Evolutionary conservation across 1,140 invertebrate species (phyloP).

Genomic region (Ceratina australensis): DNA sequence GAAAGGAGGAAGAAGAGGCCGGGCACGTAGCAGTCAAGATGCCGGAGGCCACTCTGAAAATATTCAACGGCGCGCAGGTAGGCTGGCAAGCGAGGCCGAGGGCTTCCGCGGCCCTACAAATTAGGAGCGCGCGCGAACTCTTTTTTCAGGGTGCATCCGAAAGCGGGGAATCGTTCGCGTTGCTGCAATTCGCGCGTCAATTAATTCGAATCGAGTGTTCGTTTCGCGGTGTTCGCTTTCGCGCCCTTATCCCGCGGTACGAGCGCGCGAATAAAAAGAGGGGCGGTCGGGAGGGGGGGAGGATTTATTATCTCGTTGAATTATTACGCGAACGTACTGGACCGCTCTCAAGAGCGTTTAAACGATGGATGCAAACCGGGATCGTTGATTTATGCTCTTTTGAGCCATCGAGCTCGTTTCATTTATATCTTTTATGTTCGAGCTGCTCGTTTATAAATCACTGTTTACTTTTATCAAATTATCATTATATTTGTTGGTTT

Average conservation of each 20-base stretch:
- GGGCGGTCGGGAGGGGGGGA: too few species aligned
- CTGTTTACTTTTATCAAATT: too few species aligned
- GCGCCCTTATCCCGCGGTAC: neutral
- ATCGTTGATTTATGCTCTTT: constrained; percentile 18
- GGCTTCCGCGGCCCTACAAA: neutral
- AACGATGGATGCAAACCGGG: constrained; percentile 8
- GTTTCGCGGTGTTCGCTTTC: neutral
- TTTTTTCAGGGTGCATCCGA: neutral
- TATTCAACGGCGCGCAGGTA: constrained; percentile 62
- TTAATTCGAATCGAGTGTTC: constrained; percentile 1
- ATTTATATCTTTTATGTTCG: too few species aligned
- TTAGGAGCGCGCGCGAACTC: neutral
- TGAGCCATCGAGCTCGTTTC: too few species aligned
- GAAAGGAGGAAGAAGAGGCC: constrained; percentile 21
- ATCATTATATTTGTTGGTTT: too few species aligned
- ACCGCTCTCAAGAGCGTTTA: constrained; percentile 7
- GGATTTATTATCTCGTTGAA: constrained; percentile 17
- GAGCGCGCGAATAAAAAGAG: neutral
- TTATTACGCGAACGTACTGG: constrained; percentile 14
- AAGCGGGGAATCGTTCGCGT: neutral
- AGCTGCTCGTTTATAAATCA: too few species aligned
- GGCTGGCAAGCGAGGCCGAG: neutral
- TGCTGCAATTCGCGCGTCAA: neutral
- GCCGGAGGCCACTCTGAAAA: constrained; percentile 56
- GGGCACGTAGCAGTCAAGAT: constrained; percentile 46